These are phyloP conservation scores for Scophthalmus maximus DNA, from an alignment of 2,113 vertebrate genomes.

Conservation along the genomic window DNA sequence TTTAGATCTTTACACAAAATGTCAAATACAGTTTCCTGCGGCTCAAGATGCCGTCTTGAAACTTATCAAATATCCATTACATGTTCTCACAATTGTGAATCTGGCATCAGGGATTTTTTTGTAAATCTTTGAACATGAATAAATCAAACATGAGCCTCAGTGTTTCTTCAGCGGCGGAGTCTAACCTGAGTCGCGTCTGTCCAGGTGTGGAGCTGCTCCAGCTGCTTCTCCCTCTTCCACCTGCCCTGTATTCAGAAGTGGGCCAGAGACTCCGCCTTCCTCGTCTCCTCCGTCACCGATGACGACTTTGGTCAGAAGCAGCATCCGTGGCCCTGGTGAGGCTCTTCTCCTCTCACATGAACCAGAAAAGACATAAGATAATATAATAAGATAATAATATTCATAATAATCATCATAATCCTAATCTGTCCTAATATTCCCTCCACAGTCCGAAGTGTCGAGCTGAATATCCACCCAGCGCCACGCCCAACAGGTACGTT, in stretches of 20 bases:
- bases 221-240: slow-evolving; percentile 97
- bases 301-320: slow-evolving; percentile 93
- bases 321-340: slow-evolving; percentile 96
- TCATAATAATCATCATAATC: too few species aligned
- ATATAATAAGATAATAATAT: too few species aligned
- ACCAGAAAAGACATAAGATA: not conserved
- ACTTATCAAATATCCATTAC: too few species aligned
- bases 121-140: too few species aligned
- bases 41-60: not conserved
- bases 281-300: slow-evolving; percentile 90
- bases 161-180: not conserved
- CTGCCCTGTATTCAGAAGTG: slow-evolving; percentile 97
- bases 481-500: slow-evolving; percentile 85
- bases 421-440: not conserved
- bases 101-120: too few species aligned
- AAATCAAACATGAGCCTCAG: not conserved
- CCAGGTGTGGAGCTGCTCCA: slow-evolving; percentile 95
- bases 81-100: too few species aligned
- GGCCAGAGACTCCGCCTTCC: slow-evolving; percentile 94
- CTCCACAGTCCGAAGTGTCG: slow-evolving; percentile 94
- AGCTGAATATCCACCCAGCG: slow-evolving; percentile 89
- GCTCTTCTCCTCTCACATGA: not conserved
- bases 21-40: not conserved
- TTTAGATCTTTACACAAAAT: too few species aligned
- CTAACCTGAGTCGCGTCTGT: not conserved